Evolutionary conservation across 2,888 invertebrate species (phyloP).

Genomic region (Abrostola tripartita): DNA sequence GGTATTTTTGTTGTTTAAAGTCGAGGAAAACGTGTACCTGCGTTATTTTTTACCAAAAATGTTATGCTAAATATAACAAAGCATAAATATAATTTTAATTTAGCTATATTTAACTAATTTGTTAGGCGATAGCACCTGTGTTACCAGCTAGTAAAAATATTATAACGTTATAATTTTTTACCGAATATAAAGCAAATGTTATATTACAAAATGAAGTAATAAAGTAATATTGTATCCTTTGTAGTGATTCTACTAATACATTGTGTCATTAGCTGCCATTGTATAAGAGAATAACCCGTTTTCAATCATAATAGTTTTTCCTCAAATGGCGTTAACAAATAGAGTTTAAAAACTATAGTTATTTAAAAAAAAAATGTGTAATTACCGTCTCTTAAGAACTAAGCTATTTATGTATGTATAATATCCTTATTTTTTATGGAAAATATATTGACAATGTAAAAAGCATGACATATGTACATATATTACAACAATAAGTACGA

Average conservation of each 20-base stretch:
- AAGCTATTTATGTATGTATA: not conserved
- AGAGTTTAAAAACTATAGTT: conserved; percentile 17
- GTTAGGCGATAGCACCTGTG: conserved; percentile 11
- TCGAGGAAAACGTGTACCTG: conserved; percentile 7
- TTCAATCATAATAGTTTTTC: conserved; percentile 29
- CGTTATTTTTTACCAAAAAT: conserved; percentile 35
- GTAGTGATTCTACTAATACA: conserved; percentile 10
- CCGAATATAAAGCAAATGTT: conserved; percentile 37
- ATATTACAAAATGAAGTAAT: conserved; percentile 16
- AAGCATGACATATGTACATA: not conserved
- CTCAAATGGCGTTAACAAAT: conserved; percentile 12
- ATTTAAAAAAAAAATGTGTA: conserved; percentile 5
- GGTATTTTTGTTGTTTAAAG: not conserved
- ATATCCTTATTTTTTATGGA: no score
- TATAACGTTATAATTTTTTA: conserved; percentile 35
- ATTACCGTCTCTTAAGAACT: conserved; percentile 15
- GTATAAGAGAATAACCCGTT: conserved; percentile 10
- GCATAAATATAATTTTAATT: conserved; percentile 25
- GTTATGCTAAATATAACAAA: conserved; percentile 24
- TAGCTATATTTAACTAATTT: conserved; percentile 17
- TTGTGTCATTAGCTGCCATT: conserved; percentile 12
- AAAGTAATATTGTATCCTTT: conserved; percentile 18
- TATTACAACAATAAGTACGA: conserved; percentile 1
- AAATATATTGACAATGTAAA: not conserved
- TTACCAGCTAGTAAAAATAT: conserved; percentile 26